Conservation (phyloP, 2,888 invertebrate genomes). For the Agonum fuliginosum region DNA sequence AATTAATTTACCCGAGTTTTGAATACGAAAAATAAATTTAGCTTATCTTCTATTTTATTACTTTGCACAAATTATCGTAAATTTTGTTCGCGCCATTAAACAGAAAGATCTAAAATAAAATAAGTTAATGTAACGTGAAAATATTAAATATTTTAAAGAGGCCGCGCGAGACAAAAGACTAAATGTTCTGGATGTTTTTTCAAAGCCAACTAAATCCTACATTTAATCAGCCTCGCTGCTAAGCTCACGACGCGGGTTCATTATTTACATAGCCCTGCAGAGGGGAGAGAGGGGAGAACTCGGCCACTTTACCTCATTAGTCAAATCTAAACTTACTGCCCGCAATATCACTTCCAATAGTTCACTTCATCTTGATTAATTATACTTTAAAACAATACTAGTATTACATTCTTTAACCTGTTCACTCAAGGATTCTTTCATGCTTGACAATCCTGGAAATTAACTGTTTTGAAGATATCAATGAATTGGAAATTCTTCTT, state of each 20-base stretch:
- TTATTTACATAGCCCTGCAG: background rate
- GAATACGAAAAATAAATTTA: conserved; percentile 12
- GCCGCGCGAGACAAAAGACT: background rate
- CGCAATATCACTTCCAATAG: background rate
- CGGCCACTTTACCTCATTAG: background rate
- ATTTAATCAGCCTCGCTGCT: background rate
- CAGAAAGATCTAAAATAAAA: background rate
- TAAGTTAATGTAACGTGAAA: background rate
- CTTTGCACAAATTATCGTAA: conserved; percentile 22
- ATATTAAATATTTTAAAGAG: conserved; percentile 21
- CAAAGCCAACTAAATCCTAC: background rate
- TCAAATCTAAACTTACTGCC: background rate
- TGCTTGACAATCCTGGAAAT: too few relatives aligned
- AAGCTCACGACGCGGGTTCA: background rate
- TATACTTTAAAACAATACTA: too few relatives aligned
- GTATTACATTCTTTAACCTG: too few relatives aligned
- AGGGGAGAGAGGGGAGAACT: background rate
- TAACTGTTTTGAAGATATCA: too few relatives aligned
- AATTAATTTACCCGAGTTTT: conserved; percentile 53
- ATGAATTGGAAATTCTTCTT: too few relatives aligned
- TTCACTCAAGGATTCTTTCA: too few relatives aligned
- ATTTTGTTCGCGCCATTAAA: conserved; percentile 28
- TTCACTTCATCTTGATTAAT: too few relatives aligned
- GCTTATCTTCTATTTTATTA: conserved; percentile 20
- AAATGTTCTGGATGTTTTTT: conserved; percentile 5